Base-by-base conservation (phyloP, 2,888 invertebrate species). In the Physocephala rufipes region DNA sequence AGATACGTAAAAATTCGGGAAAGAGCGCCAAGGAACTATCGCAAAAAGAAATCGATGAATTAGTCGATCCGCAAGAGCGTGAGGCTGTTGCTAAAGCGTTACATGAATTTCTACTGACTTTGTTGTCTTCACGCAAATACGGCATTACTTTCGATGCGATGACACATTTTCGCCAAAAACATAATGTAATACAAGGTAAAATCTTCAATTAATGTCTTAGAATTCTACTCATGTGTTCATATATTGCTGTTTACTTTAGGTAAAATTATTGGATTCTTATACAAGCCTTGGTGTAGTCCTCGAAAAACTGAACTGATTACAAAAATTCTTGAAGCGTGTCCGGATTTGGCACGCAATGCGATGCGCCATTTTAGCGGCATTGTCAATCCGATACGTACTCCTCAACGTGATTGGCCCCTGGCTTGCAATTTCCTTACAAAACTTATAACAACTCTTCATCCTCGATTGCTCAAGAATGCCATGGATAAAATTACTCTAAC, bases 111-210 rank as follows among this genome's bases (percentile, higher is more conserved):
- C 86, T 95, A n/a, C 75, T 91, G n/a, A 87, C 90, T 63, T 84
- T 96, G 1, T 90, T 94, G 74, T 93, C 94, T 1, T 93, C 93
- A 0, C 89, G 91, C 76, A 93, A 91, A 82, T 83, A 90, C 79
- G 95, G 95, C 9, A 89, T 96, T 15, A 90, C 92, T 77, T 95
- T 95, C 80, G 88, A 89, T 76, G 93, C 94, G 78, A 89, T 88
- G 76, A 87, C 88, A 2, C 78, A 82, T 49, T 82, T 82, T 30
- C 77, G 81, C 1, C 79, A 82, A 59, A 85, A 84, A 71, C 81
- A 82, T 65, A 86, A 86, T 70, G 77, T 76, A 2, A 72, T 84
- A 19, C 86, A 85, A 72, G 82, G 83, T 65, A 74, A 76, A 65
- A 61, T 1, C 36, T 51, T 1, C 2, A 65, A n/a, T 59, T 1